Evolutionary conservation across 2,113 vertebrate genomes (phyloP).

Genomic region (Willisornis vidua): DNA sequence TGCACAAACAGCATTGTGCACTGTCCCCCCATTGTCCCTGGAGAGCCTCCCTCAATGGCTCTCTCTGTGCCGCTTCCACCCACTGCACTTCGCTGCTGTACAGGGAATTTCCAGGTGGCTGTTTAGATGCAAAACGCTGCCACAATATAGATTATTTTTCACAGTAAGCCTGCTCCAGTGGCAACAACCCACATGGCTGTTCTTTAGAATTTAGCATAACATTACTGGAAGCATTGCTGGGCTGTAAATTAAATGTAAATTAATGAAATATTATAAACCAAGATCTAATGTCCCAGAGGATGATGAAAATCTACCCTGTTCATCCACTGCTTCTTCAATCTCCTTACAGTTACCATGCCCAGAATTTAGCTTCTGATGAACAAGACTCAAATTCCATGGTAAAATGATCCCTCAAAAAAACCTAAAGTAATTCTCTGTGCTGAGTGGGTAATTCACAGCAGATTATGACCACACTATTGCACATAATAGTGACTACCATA

Average conservation of each 20-base stretch:
- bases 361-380: background rate
- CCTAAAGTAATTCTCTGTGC: background rate
- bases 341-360: background rate
- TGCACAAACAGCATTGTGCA: background rate
- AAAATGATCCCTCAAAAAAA: background rate
- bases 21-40: background rate
- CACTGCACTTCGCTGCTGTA: background rate
- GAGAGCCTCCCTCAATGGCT: background rate
- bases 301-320: background rate
- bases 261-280: background rate
- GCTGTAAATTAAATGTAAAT: background rate
- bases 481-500: background rate
- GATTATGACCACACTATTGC: background rate
- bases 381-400: background rate
- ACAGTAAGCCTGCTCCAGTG: background rate
- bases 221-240: background rate
- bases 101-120: constrained; percentile 50
- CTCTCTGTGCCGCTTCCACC: background rate
- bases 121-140: background rate
- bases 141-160: background rate
- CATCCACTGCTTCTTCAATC: background rate
- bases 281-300: background rate
- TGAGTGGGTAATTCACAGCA: background rate
- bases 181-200: background rate
- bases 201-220: background rate